Conservation (phyloP, 2,113 vertebrate species). For the Mastomys coucha region DNA sequence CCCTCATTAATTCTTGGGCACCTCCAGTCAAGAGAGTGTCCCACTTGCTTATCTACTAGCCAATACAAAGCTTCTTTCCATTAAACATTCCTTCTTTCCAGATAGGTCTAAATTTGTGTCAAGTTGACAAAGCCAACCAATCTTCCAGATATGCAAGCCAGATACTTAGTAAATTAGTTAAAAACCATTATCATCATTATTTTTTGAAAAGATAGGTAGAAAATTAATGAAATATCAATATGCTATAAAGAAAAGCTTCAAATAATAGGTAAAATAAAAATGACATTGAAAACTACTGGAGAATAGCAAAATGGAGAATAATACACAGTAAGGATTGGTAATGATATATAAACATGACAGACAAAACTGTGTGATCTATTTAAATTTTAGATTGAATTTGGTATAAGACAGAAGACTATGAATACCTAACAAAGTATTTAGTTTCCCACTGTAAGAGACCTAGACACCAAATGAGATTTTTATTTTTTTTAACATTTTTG, state of each 20-base stretch:
- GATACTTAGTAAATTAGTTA: neutral
- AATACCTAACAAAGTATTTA: neutral
- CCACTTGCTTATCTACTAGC: neutral
- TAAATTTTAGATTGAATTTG: neutral
- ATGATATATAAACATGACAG: rapidly evolving
- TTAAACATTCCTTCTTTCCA: neutral
- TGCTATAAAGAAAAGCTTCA: neutral
- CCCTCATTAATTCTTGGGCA: too few species aligned
- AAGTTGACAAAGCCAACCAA: neutral
- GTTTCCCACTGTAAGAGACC: neutral
- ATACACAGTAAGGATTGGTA: neutral
- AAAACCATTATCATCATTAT: neutral
- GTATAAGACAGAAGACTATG: neutral
- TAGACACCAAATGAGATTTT: neutral
- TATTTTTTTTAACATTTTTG: too few species aligned
- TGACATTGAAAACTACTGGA: neutral
- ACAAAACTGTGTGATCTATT: neutral
- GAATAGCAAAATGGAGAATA: neutral
- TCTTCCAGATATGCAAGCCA: neutral
- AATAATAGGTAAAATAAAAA: neutral
- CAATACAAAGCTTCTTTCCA: too few species aligned
- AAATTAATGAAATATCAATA: neutral
- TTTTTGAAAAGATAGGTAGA: too few species aligned
- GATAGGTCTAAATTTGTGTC: neutral
- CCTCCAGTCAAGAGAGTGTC: neutral